Percentiles rank a stretch among this genome's conserved stretches.
These are phyloP conservation scores for Malacoraja senta DNA, from an alignment of 2,797 vertebrate genomes.

Conservation along the genomic window DNA sequence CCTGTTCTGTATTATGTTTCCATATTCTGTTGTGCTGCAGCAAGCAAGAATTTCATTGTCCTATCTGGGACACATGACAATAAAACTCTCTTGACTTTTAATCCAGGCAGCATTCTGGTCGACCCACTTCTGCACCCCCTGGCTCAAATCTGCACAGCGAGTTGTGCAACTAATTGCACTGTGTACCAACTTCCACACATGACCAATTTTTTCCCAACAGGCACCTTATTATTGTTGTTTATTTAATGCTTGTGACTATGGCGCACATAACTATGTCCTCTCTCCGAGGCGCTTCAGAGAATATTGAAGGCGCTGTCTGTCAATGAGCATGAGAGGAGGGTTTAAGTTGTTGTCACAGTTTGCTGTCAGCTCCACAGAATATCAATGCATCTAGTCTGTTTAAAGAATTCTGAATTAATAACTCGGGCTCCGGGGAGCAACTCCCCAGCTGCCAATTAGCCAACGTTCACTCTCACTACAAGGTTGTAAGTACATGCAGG, in stretches of 20 bases:
- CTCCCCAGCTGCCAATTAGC: conserved; percentile 27
- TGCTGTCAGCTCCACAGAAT: neutral
- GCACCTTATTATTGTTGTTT: neutral
- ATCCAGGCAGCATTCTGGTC: no score
- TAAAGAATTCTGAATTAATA: conserved; percentile 16
- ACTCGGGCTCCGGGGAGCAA: neutral
- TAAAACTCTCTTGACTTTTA: no score
- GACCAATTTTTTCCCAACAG: neutral
- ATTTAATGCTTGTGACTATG: neutral
- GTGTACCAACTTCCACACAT: no score
- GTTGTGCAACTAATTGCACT: no score
- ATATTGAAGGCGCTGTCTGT: neutral
- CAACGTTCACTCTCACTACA: neutral
- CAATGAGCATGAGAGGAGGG: neutral
- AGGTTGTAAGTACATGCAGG: neutral
- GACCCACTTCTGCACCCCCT: no score
- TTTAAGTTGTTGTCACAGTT: neutral
- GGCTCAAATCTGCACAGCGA: no score
- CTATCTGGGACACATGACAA: no score
- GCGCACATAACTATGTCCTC: neutral
- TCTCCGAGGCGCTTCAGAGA: neutral
- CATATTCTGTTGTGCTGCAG: no score
- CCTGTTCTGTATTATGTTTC: no score
- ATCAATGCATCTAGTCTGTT: neutral
- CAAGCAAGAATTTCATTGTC: no score